Evolutionary conservation across 2,113 vertebrate genomes (phyloP), one percentile per base, ranked within the genome.

Genomic region (Copsychus sechellarum): DNA sequence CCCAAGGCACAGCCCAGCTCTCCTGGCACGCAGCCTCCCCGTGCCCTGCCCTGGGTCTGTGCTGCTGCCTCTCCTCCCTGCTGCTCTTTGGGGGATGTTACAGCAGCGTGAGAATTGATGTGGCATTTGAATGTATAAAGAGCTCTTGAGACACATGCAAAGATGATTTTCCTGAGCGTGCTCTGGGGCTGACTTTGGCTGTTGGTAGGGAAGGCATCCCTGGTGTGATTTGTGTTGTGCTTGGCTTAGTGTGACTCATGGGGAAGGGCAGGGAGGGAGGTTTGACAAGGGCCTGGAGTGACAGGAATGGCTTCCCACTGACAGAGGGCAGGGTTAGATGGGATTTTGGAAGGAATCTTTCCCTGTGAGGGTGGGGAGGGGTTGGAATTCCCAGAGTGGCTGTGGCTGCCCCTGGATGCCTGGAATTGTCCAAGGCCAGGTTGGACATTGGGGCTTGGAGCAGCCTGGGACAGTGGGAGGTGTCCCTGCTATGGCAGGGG

Each of bases 391-490:
- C 15, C 38, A 60, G 38, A 67, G 69, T 0, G 38, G 45, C n/a
- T 58, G 43, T 17, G 77, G 38, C 20, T 67, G 53, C 13, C 38
- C 53, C 21, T 67, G 19, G 22, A 42, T 56, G 20, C 40, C n/a
- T 56, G 40, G 47, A 0, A 38, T 29, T 82, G 61, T 0, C 34
- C 62, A 26, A 40, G 25, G 34, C n/a, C n/a, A 15, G n/a, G 21
- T 0, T 89, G 78, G 77, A 58, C 1, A 17, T 0, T 45, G 1
- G 36, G 26, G 22, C 14, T 70, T 6, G 51, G 18, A 34, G 12
- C 25, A 19, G 0, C n/a, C 34, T 90, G 47, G 47, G 25, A 5
- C 0, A 6, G 21, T 40, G 40, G 25, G 0, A 82, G 25, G 14
- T 47, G 54, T 31, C 29, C 40, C 47, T 82, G 61, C 16, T 16